A percentile compares a stretch with the other conserved stretches of the same genome.
phyloP scores from a whole-genome alignment of 2,113 vertebrate genomes.

The Microtus montanus region DNA sequence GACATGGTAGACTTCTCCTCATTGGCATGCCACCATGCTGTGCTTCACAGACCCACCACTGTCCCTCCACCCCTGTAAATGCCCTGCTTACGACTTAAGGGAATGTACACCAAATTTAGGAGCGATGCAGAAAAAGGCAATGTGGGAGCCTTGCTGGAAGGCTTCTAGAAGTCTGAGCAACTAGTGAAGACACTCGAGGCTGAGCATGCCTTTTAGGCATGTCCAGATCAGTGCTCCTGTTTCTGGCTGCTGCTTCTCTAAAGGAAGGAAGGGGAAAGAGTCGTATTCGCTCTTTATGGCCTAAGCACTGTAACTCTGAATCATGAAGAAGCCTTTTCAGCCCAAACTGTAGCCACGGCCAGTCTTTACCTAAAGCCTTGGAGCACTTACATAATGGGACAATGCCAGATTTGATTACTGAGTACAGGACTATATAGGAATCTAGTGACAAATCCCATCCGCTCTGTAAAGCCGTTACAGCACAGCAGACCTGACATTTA shows the following conservation, averaged over 20 bases:
- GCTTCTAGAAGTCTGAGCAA: neutral
- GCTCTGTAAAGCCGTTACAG: conserved; percentile 47
- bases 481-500: neutral
- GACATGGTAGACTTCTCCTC: accelerated
- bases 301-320: conserved; percentile 2
- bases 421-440: conserved; percentile 40
- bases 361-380: neutral
- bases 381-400: neutral
- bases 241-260: conserved; percentile 23
- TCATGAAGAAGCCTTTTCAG: conserved; percentile 57
- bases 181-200: neutral
- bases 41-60: neutral
- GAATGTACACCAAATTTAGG: neutral
- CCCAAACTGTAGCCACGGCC: neutral
- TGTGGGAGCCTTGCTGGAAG: neutral
- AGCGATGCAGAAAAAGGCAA: neutral
- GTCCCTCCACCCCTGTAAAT: no score
- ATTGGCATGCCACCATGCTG: neutral
- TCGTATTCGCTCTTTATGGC: neutral
- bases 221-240: neutral
- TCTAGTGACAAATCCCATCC: neutral
- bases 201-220: neutral
- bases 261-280: neutral
- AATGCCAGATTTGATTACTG: conserved; percentile 1
- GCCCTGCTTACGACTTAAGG: neutral